Evolutionary conservation across 2,797 vertebrate genomes (phyloP), one percentile per base, ranked within the genome.

Genomic region (Bovichtus variegatus): DNA sequence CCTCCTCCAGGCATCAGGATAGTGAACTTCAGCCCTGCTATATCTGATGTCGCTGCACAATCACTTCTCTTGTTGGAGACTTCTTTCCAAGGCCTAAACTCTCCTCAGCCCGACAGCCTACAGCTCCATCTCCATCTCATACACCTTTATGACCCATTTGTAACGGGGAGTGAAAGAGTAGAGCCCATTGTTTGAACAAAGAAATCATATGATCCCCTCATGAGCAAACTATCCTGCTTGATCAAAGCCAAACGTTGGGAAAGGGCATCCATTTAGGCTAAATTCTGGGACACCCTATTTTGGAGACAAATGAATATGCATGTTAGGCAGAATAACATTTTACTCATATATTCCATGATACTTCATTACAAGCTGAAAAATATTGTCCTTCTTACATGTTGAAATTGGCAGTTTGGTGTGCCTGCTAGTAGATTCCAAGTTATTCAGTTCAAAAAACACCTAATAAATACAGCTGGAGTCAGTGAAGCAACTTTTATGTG

Each of bases 191-290:
- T 85, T 75, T 41, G 12, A 50, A 50, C 29, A 23, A 55, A 71
- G 13, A 74, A 38, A 86, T 85, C 90, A 81, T 57, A 77, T 89
- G 89, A 92, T 80, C n/a, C 55, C 50, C 67, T 61, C 74, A 75
- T 79, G 87, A 85, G 71, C 58, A 62, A 71, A 51, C 31, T 41
- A 51, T 25, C 21, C 31, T 31, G 16, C 43, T 34, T 63, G 64
- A 74, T 76, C n/a, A 74, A 80, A 83, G 62, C 36, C 23, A 40
- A 70, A 57, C 2, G 6, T 9, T 40, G 9, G 6, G 2, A 43
- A 41, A 46, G 16, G 34, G 67, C 19, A 50, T 70, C n/a, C 25
- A 25, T 16, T 54, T 11, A 19, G 53, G 9, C 21, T 55, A 36
- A 57, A 73, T 31, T 40, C 10, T 38, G n/a, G 66, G n/a, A 49